Conservation (phyloP, 1,140 invertebrate species). For the Leptopilina clavipes region DNA sequence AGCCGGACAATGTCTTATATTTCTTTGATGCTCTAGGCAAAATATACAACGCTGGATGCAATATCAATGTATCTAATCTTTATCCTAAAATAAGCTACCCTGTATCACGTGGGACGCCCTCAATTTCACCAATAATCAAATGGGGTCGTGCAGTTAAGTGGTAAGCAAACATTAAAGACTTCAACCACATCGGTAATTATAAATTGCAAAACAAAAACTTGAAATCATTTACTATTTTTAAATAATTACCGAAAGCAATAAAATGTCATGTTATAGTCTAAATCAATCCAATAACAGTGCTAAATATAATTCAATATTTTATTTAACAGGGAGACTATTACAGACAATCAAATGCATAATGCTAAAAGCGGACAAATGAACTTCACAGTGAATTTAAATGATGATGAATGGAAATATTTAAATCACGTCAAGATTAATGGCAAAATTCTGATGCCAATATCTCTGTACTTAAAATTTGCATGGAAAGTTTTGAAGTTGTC, state of each 20-base stretch:
- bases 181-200: not conserved
- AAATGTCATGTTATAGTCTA: not conserved
- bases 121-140: slow-evolving; percentile 78
- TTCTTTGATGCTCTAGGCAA: slow-evolving; percentile 82
- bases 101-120: slow-evolving; percentile 80
- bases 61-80: slow-evolving; percentile 75
- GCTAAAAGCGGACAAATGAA: slow-evolving; percentile 78
- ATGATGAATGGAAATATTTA: slow-evolving; percentile 83
- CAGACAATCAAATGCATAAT: slow-evolving; percentile 74
- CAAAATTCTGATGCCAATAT: slow-evolving; percentile 88
- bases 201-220: not conserved
- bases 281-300: too few species aligned
- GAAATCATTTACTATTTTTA: not conserved
- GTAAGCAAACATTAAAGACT: slow-evolving; percentile 60
- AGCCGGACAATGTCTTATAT: slow-evolving; percentile 80
- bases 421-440: slow-evolving; percentile 89
- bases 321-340: slow-evolving; percentile 76
- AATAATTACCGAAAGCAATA: not conserved
- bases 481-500: slow-evolving; percentile 89
- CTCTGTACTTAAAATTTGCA: slow-evolving; percentile 86
- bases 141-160: slow-evolving; percentile 88
- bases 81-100: slow-evolving; percentile 79
- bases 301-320: too few species aligned
- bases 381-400: slow-evolving; percentile 78
- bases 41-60: slow-evolving; percentile 78